Conservation (phyloP, 1,140 invertebrate species). For the Macrocentrus cingulum region DNA sequence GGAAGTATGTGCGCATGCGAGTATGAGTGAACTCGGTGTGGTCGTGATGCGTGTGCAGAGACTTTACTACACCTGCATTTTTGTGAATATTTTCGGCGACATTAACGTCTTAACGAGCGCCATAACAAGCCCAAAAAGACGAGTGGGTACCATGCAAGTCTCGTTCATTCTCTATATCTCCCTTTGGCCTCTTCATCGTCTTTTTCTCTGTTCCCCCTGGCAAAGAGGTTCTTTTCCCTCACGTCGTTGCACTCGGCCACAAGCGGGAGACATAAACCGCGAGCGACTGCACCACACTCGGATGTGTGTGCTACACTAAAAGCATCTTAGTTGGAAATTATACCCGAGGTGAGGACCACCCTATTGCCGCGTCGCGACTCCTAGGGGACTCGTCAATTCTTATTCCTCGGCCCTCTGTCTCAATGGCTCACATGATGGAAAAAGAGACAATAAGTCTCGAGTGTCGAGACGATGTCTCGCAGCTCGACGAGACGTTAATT, state of each 20-base stretch:
- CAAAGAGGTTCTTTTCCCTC: conserved; percentile 9
- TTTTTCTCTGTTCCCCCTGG: conserved; percentile 12
- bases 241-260: conserved; percentile 25
- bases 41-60: conserved; percentile 25
- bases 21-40: conserved; percentile 33
- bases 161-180: conserved; percentile 15
- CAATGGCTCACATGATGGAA: not conserved
- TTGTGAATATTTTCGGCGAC: conserved; percentile 55
- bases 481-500: conserved; percentile 17
- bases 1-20: conserved; percentile 7
- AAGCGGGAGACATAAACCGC: conserved; percentile 22
- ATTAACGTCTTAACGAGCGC: conserved; percentile 56
- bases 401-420: not conserved
- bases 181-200: conserved; percentile 7
- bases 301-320: conserved; percentile 20
- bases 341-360: conserved; percentile 28
- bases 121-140: conserved; percentile 51
- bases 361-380: conserved; percentile 12
- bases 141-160: conserved; percentile 22
- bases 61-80: conserved; percentile 54
- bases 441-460: conserved; percentile 1
- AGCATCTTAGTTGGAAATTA: conserved; percentile 31
- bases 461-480: no score
- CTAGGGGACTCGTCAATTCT: conserved; percentile 16
- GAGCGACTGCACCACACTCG: conserved; percentile 2